phyloP scores from a whole-genome alignment of 2,797 vertebrate genomes.

The Denticeps clupeoides region DNA sequence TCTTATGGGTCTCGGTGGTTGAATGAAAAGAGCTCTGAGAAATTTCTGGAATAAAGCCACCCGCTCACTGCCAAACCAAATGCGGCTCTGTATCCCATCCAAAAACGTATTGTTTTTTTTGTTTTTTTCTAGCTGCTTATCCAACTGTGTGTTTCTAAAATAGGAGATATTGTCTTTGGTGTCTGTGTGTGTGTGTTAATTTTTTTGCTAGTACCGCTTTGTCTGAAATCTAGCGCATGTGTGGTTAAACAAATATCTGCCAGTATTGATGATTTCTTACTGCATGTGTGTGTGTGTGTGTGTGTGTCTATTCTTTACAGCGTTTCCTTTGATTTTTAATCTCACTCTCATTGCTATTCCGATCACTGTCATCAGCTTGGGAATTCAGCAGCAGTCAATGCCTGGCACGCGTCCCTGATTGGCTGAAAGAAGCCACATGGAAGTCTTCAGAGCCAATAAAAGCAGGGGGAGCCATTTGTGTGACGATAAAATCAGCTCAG shows the following conservation, averaged over 20 bases:
- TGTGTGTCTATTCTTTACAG: conserved; percentile 1
- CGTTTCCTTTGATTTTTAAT: conserved; percentile 9
- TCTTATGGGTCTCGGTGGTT: no score
- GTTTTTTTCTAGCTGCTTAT: not conserved
- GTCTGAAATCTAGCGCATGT: conserved; percentile 9
- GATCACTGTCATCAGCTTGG: conserved; percentile 12
- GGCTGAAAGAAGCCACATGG: conserved; percentile 10
- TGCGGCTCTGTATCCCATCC: not conserved
- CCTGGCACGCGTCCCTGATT: conserved; percentile 12
- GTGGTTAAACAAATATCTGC: no score
- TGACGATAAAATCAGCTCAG: conserved; percentile 19
- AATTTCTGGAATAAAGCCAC: no score
- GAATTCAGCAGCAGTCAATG: conserved; percentile 5
- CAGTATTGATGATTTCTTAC: no score
- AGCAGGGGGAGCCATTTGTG: conserved; percentile 22
- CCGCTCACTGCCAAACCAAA: no score
- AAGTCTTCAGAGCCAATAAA: conserved; percentile 17
- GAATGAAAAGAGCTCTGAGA: no score
- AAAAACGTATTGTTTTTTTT: not conserved
- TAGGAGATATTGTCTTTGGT: no score
- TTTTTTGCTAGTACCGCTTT: not conserved
- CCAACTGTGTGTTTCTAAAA: no score
- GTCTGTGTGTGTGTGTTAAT: not conserved
- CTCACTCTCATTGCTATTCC: conserved; percentile 14
- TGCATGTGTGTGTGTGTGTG: not conserved